Evolutionary conservation across 2,888 invertebrate genomes (phyloP).

Genomic region (Conomelus anceps): DNA sequence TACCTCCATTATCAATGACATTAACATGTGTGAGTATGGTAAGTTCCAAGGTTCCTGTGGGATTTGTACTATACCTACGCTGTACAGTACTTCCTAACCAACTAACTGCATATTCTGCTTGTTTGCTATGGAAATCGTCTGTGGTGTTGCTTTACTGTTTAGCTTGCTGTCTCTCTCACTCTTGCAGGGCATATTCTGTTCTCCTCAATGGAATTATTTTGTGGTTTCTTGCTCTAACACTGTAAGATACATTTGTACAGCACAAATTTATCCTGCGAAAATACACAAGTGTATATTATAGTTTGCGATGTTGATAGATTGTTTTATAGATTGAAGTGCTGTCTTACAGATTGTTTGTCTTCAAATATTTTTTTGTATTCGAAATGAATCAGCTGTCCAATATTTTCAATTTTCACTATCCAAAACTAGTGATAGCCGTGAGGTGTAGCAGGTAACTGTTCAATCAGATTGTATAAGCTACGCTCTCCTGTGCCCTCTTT

Average conservation of each 20-base stretch:
- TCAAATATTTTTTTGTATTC: not conserved
- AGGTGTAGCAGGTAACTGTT: no score
- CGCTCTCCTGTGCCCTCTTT: no score
- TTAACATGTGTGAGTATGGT: not conserved
- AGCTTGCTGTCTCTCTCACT: not conserved
- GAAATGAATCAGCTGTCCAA: not conserved
- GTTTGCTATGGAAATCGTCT: not conserved
- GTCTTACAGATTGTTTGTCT: no score
- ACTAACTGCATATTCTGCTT: not conserved
- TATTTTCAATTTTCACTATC: no score
- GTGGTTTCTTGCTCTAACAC: not conserved
- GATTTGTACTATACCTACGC: not conserved
- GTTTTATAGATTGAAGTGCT: not conserved
- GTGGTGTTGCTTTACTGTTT: not conserved
- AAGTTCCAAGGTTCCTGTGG: not conserved
- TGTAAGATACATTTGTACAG: not conserved
- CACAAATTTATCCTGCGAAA: not conserved
- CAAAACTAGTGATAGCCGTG: no score
- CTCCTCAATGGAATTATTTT: not conserved
- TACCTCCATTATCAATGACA: not conserved
- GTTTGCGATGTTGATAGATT: not conserved
- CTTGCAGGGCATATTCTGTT: not conserved
- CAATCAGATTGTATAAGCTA: no score
- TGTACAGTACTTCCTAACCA: not conserved
- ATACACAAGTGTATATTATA: not conserved